Conservation (phyloP, 2,888 invertebrate species). For the Formica aserva region DNA sequence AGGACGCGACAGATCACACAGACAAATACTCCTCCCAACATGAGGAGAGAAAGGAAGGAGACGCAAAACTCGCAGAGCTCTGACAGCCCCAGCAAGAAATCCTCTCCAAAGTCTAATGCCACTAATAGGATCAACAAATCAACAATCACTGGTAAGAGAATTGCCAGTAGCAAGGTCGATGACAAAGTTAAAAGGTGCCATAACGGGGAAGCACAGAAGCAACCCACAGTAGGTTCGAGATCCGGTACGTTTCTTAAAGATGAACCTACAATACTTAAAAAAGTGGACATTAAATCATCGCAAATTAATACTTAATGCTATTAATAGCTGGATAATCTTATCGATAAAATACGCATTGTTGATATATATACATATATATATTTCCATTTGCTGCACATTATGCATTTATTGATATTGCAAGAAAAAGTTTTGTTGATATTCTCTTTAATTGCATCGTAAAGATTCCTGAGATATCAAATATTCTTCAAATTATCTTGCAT, state of each 20-base stretch:
- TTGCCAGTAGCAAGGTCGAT: slow-evolving; percentile 68
- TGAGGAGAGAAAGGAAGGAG: slow-evolving; percentile 78
- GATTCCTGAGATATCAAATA: slow-evolving; percentile 1
- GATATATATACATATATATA: not conserved
- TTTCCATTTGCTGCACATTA: slow-evolving; percentile 16
- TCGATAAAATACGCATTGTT: slow-evolving; percentile 13
- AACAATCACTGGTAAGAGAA: slow-evolving; percentile 63
- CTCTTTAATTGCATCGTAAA: not conserved
- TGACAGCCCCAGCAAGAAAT: slow-evolving; percentile 81
- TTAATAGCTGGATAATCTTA: slow-evolving; percentile 15
- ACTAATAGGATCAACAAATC: slow-evolving; percentile 73
- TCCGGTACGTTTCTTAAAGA: slow-evolving; percentile 92
- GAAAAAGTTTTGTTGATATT: not conserved
- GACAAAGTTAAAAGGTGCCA: slow-evolving; percentile 81
- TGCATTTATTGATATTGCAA: not conserved
- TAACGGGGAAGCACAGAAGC: slow-evolving; percentile 80
- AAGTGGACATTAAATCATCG: slow-evolving; percentile 83
- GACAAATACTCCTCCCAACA: slow-evolving; percentile 63
- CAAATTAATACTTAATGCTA: slow-evolving; percentile 80
- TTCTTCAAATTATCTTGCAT: not conserved
- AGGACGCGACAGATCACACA: slow-evolving; percentile 72
- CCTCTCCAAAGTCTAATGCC: slow-evolving; percentile 82
- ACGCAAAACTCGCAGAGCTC: slow-evolving; percentile 77
- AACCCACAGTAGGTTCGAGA: slow-evolving; percentile 86
- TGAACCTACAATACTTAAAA: slow-evolving; percentile 89